Base-by-base conservation (phyloP, 2,797 vertebrate species). In the Pseudochirops corinnae region DNA sequence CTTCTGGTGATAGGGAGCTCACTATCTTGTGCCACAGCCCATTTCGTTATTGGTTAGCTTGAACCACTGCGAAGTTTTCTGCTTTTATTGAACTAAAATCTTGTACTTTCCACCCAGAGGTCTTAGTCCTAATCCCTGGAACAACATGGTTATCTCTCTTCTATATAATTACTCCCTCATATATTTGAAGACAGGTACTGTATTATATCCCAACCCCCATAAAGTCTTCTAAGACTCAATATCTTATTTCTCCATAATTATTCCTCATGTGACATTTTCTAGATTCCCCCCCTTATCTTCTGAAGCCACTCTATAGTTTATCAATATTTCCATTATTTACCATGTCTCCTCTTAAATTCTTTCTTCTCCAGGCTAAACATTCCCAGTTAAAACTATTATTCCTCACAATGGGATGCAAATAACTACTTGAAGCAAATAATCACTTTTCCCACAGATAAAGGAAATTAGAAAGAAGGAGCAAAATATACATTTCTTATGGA, bases 21-120 rank as follows among this genome's bases (percentile, higher is more conserved):
- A 16, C 4, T 60, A n/a, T 62, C 92, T 93, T 31, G 60, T n/a
- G 55, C 62, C 33, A 29, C 33, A 55, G 50, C 33, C n/a, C 55
- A n/a, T 91, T 55, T 95, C 33, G n/a, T 24, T 74, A 18, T 21
- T 21, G 26, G 50, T 33, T 46, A 90, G 92, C 21, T 91, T 90
- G 90, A 46, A 67, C 21, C 26, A 39, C 56, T 87, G 21, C 33
- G 55, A 39, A 91, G 56, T 28, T 95, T 67, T 67, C 55, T 26
- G 18, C 46, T 67, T 94, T 92, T 74, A 93, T 74, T 93, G 93
- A 62, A 13, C n/a, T 91, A 52, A 93, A 82, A 92, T 56, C 31
- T 67, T 67, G 60, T 33, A 67, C 31, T 12, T n/a, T 60, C 60
- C 31, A 67, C 31, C 60, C 60, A 67, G 60, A 67, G 60, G 60